Conservation (phyloP, 1,140 invertebrate genomes). For the Sarcophaga bullata region DNA sequence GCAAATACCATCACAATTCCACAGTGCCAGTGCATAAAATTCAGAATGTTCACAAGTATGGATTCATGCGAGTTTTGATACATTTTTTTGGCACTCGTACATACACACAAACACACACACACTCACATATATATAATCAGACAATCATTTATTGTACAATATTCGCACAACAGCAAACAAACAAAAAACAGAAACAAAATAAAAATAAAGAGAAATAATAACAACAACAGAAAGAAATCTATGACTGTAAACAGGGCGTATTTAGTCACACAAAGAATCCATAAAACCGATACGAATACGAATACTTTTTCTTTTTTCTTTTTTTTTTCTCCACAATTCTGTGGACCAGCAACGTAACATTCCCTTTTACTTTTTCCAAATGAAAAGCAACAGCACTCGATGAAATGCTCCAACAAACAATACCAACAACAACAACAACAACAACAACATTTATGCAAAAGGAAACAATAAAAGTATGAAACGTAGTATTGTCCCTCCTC, state of each 20-base stretch:
- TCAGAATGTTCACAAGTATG: too few species aligned
- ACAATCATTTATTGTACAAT: too few species aligned
- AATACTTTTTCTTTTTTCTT: too few species aligned
- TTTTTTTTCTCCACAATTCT: not conserved
- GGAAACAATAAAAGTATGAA: not conserved
- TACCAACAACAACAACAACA: not conserved
- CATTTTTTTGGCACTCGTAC: too few species aligned
- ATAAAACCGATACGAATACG: not conserved
- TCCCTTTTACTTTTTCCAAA: not conserved
- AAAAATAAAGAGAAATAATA: too few species aligned
- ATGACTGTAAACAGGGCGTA: not conserved
- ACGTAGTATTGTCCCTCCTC: not conserved
- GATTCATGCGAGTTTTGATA: too few species aligned
- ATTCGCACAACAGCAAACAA: too few species aligned
- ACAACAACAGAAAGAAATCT: not conserved
- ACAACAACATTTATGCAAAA: not conserved
- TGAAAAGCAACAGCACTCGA: not conserved
- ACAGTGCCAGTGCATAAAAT: too few species aligned
- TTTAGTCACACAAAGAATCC: slow-evolving; percentile 7
- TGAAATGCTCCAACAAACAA: not conserved
- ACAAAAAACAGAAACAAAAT: too few species aligned
- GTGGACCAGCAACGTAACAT: not conserved
- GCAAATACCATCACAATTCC: too few species aligned
- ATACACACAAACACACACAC: too few species aligned
- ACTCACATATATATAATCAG: too few species aligned